These are phyloP conservation scores for Atrichornis clamosus DNA, from an alignment of 2,113 vertebrate species.

Conservation along the genomic window DNA sequence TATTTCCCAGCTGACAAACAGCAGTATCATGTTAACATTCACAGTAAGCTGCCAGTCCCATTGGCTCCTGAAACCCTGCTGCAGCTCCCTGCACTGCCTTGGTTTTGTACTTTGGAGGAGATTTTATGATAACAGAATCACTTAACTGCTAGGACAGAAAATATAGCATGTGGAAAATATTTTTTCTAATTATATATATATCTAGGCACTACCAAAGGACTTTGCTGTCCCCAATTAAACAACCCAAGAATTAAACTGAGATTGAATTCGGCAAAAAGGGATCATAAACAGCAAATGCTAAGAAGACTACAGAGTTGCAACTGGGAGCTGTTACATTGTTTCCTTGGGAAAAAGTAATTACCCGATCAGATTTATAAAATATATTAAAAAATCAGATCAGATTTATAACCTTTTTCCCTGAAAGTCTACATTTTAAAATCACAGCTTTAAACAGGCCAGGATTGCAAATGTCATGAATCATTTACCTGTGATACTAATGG, in stretches of 20 bases:
- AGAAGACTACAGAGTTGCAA: not conserved
- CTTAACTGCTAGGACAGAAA: not conserved
- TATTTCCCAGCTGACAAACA: slow-evolving; percentile 1
- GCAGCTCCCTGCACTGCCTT: not conserved
- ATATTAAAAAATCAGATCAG: not conserved
- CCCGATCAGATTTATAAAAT: not conserved
- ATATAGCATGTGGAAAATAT: not conserved
- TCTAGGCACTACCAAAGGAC: not conserved
- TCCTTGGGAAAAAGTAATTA: not conserved
- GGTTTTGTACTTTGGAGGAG: not conserved
- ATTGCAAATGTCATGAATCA: not conserved
- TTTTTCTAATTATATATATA: not conserved
- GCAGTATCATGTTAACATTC: not conserved
- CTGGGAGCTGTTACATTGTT: not conserved
- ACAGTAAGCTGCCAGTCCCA: not conserved
- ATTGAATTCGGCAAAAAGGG: not conserved
- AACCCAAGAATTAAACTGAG: not conserved
- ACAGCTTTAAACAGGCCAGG: not conserved
- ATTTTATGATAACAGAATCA: not conserved
- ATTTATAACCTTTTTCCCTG: not conserved
- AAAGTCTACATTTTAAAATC: not conserved
- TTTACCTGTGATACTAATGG: not conserved
- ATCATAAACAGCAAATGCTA: not conserved
- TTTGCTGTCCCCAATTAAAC: not conserved
- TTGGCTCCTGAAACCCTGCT: not conserved